Evolutionary conservation across 2,888 invertebrate genomes (phyloP).

Genomic region (Elmis aenea): DNA sequence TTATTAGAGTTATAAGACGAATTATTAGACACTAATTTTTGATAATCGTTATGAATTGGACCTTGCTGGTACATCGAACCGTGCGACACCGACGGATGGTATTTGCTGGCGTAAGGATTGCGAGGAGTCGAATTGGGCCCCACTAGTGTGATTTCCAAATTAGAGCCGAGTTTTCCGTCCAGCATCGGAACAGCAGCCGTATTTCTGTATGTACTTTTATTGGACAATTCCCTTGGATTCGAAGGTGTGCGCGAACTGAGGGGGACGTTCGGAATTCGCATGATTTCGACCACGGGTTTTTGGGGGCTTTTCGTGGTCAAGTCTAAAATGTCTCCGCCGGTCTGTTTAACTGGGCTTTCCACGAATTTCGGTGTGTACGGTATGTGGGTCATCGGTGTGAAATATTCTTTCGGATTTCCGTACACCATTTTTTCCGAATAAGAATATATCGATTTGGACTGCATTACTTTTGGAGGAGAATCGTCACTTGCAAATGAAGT

Average conservation of each 20-base stretch:
- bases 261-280: conserved; percentile 50
- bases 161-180: conserved; percentile 56
- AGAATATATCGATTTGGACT: conserved; percentile 61
- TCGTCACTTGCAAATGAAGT: conserved; percentile 29
- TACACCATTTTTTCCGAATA: conserved; percentile 62
- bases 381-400: conserved; percentile 53
- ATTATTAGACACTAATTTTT: conserved; percentile 2
- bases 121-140: conserved; percentile 24
- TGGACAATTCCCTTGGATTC: conserved; percentile 13
- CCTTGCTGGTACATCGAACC: background rate
- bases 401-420: conserved; percentile 67
- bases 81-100: background rate
- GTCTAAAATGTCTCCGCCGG: conserved; percentile 58
- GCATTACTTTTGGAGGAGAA: conserved; percentile 55
- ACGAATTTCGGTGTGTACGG: conserved; percentile 42
- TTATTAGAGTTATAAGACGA: conserved; percentile 2
- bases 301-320: conserved; percentile 54
- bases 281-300: conserved; percentile 55
- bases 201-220: conserved; percentile 20
- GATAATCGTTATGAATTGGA: conserved; percentile 1
- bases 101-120: conserved; percentile 6
- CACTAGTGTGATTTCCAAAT: conserved; percentile 68
- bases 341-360: conserved; percentile 39
- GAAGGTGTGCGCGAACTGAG: conserved; percentile 16
- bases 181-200: conserved; percentile 38